Evolutionary conservation across 2,113 vertebrate genomes (phyloP).

Genomic region (Triplophysa siluroides): DNA sequence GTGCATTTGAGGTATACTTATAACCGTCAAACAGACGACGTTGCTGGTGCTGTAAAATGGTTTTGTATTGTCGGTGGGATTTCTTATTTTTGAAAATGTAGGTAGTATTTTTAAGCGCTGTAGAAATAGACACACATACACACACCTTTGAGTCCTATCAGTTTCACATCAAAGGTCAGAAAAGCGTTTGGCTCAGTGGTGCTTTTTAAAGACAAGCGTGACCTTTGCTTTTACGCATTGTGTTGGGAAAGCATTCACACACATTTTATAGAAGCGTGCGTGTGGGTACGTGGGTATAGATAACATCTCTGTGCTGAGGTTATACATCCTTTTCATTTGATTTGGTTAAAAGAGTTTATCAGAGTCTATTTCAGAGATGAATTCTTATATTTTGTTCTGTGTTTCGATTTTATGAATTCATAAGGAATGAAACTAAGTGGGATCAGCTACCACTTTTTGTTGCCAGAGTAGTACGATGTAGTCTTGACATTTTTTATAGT

Average conservation of each 20-base stretch:
- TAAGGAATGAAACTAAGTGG: not conserved
- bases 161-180: not conserved
- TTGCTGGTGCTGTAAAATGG: not conserved
- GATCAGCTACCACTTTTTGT: too few species aligned
- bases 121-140: not conserved
- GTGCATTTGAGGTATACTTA: too few species aligned
- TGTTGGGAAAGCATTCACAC: not conserved
- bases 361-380: too few species aligned
- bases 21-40: too few species aligned
- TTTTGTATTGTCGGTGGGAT: not conserved
- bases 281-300: not conserved
- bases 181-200: not conserved
- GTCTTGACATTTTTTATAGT: too few species aligned
- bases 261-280: not conserved
- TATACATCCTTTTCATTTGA: not conserved
- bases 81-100: not conserved
- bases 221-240: conserved; percentile 12
- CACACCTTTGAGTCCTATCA: not conserved
- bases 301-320: not conserved
- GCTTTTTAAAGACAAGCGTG: not conserved
- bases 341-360: not conserved
- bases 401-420: not conserved
- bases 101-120: not conserved
- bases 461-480: too few species aligned
- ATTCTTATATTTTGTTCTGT: too few species aligned